Percentiles rank a stretch among this genome's conserved stretches.
phyloP scores from a whole-genome alignment of 2,888 invertebrate genomes.

The Xiphydria camelus region DNA sequence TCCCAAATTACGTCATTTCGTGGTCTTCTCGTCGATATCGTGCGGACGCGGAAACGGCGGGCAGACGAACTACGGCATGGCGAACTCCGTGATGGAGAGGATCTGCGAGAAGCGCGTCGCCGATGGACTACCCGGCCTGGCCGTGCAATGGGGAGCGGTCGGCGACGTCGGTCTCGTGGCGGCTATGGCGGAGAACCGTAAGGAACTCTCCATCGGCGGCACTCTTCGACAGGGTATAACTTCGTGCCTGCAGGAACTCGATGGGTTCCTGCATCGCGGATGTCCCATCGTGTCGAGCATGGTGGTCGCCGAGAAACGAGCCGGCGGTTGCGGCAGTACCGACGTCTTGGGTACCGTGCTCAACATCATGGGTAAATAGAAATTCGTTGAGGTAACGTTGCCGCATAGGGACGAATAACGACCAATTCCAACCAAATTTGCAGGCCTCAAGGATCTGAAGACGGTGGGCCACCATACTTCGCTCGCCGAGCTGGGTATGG shows the following conservation, averaged over 20 bases:
- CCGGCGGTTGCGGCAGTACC: constrained; percentile 64
- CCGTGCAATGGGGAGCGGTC: constrained; percentile 70
- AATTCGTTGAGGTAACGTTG: constrained; percentile 64
- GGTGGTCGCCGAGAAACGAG: constrained; percentile 83
- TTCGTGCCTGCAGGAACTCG: constrained; percentile 77
- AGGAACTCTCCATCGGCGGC: constrained; percentile 73
- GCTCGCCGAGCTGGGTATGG: constrained; percentile 91
- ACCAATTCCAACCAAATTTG: constrained; percentile 25
- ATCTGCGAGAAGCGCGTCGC: constrained; percentile 60
- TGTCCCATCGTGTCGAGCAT: constrained; percentile 77
- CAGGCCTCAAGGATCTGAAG: constrained; percentile 60
- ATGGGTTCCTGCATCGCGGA: constrained; percentile 69
- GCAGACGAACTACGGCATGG: constrained; percentile 69
- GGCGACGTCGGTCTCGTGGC: constrained; percentile 78
- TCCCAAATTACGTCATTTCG: constrained; percentile 60
- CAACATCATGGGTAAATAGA: constrained; percentile 59
- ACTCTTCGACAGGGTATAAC: constrained; percentile 84
- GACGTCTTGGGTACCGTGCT: constrained; percentile 75
- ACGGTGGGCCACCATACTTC: constrained; percentile 71
- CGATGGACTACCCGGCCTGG: constrained; percentile 61
- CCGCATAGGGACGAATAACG: constrained; percentile 60
- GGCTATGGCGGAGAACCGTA: constrained; percentile 72
- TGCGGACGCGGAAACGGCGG: constrained; percentile 69
- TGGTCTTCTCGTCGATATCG: constrained; percentile 68
- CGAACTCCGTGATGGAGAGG: constrained; percentile 62